phyloP scores from a whole-genome alignment of 2,888 invertebrate species.

The Teleiodes luculella region DNA sequence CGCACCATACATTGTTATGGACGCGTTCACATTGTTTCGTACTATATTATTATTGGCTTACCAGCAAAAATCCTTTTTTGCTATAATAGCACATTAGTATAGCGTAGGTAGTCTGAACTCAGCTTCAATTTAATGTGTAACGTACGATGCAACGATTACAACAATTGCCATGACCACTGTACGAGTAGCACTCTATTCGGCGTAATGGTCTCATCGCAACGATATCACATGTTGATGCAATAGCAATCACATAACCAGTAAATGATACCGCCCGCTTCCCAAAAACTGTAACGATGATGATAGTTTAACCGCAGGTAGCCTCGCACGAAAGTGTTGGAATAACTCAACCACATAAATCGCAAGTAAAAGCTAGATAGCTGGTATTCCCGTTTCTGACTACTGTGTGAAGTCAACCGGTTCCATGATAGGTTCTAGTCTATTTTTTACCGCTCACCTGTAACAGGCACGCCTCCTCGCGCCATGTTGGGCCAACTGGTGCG shows the following conservation, averaged over 20 bases:
- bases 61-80: too few species aligned
- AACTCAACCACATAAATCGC: conserved; percentile 60
- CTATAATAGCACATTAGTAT: too few species aligned
- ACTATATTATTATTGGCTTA: too few species aligned
- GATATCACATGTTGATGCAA: conserved; percentile 11
- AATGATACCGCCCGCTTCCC: conserved; percentile 15
- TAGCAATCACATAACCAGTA: conserved; percentile 13
- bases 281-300: conserved; percentile 20
- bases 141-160: neutral
- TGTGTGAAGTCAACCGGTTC: conserved; percentile 57
- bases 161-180: neutral
- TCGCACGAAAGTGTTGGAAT: conserved; percentile 49
- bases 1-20: too few species aligned
- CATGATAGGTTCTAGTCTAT: conserved; percentile 59
- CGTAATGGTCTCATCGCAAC: neutral
- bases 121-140: neutral
- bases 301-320: conserved; percentile 42
- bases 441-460: conserved; percentile 73
- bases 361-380: conserved; percentile 74
- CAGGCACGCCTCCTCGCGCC: conserved; percentile 43
- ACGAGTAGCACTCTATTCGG: conserved; percentile 10
- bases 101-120: too few species aligned
- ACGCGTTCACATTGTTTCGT: too few species aligned
- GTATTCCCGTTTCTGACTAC: conserved; percentile 57
- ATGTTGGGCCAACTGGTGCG: conserved; percentile 41